These are phyloP conservation scores for Stictonetta naevosa DNA, from an alignment of 2,113 vertebrate species.

Conservation along the genomic window DNA sequence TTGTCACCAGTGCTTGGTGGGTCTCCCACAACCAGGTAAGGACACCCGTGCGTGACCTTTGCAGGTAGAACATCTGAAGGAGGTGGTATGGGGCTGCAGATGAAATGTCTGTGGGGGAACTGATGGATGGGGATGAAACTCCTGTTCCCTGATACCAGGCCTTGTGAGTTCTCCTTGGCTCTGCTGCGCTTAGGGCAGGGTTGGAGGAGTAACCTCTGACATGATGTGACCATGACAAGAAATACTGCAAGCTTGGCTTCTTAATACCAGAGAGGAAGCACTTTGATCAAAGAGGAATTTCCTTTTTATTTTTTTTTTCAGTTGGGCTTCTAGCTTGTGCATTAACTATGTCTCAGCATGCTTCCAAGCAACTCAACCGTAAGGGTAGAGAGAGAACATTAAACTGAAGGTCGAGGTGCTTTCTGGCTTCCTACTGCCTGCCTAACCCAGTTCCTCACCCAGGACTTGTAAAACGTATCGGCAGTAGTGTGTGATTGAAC, in stretches of 20 bases:
- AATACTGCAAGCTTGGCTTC: background rate
- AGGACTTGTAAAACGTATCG: background rate
- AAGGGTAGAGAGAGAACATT: accelerated
- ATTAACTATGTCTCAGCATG: background rate
- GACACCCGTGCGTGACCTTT: background rate
- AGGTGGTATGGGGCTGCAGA: accelerated
- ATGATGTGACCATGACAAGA: accelerated
- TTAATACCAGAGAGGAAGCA: background rate
- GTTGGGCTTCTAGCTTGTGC: background rate
- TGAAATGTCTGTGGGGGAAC: accelerated
- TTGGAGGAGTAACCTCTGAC: background rate
- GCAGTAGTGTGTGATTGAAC: accelerated
- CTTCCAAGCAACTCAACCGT: accelerated
- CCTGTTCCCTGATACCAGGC: accelerated
- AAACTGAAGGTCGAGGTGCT: background rate
- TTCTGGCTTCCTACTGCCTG: background rate
- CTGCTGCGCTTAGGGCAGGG: background rate
- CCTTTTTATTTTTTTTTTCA: background rate
- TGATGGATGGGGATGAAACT: accelerated
- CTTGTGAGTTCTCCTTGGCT: background rate
- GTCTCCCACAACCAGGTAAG: constrained; percentile 95
- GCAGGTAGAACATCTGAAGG: background rate
- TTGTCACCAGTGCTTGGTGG: constrained; percentile 99
- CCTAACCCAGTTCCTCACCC: background rate
- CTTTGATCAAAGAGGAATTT: background rate